A percentile compares a stretch with the other conserved stretches of the same genome.
These are phyloP conservation scores for Austrolebias charrua DNA, from an alignment of 2,797 vertebrate genomes.

Conservation along the genomic window DNA sequence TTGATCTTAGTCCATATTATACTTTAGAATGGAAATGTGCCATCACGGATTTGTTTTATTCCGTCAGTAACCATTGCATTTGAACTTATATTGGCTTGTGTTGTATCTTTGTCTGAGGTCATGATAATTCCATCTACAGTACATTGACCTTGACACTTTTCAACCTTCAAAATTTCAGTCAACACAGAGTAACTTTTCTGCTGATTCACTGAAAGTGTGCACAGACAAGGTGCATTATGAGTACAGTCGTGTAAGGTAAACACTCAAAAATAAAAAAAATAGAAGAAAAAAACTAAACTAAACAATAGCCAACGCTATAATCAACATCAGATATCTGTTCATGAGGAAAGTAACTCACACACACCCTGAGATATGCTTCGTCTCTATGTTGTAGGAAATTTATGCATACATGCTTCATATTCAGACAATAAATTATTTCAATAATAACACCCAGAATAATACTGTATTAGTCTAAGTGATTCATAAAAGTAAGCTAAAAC, in stretches of 20 bases:
- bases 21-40: background rate
- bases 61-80: background rate
- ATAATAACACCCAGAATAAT: too few relatives aligned
- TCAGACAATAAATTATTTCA: too few relatives aligned
- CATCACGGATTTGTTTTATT: background rate
- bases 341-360: background rate
- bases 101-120: slow-evolving; percentile 1
- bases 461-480: too few relatives aligned
- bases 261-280: background rate
- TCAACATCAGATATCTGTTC: background rate
- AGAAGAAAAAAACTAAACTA: background rate
- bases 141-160: slow-evolving; percentile 8
- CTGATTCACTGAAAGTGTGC: background rate
- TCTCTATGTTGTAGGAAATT: too few relatives aligned
- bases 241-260: background rate
- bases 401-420: too few relatives aligned
- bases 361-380: too few relatives aligned
- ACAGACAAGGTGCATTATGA: background rate
- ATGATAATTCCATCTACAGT: slow-evolving; percentile 7
- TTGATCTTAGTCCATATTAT: background rate
- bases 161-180: background rate
- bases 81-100: slow-evolving; percentile 2
- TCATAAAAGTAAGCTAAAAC: background rate
- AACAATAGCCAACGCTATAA: slow-evolving; percentile 17
- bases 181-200: background rate